These are phyloP conservation scores for Brachymystax lenok DNA, from an alignment of 2,797 vertebrate species.

Conservation along the genomic window DNA sequence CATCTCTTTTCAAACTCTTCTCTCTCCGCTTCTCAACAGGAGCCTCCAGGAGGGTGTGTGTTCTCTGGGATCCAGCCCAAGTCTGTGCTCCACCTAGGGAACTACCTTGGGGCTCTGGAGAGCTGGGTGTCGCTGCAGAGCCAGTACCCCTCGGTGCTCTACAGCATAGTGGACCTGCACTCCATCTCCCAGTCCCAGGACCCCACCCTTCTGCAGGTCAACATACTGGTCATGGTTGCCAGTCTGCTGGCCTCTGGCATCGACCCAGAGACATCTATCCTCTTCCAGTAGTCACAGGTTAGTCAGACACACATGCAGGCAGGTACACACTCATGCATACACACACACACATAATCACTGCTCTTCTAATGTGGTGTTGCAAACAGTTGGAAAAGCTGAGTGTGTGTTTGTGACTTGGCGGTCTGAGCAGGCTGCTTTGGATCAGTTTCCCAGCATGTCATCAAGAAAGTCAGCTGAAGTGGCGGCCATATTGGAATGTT, in stretches of 20 bases:
- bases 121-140: constrained; percentile 89
- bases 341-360: not conserved
- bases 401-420: constrained; percentile 3
- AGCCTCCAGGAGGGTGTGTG: constrained; percentile 62
- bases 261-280: constrained; percentile 81
- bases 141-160: constrained; percentile 78
- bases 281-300: constrained; percentile 95
- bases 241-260: constrained; percentile 91
- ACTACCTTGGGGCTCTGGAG: constrained; percentile 91
- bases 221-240: constrained; percentile 89
- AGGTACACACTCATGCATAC: not conserved
- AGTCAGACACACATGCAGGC: not conserved
- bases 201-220: constrained; percentile 74
- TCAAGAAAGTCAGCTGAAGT: constrained; percentile 35
- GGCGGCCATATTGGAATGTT: constrained; percentile 43
- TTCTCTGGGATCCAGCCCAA: constrained; percentile 97
- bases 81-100: constrained; percentile 90
- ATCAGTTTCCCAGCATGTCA: constrained; percentile 36
- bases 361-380: not conserved
- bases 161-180: constrained; percentile 94
- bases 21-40: constrained; percentile 34
- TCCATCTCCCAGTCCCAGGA: constrained; percentile 89
- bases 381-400: constrained; percentile 5
- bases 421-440: constrained; percentile 10
- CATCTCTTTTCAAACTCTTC: not conserved